These are phyloP conservation scores for Melanotaenia maccullochi DNA, from an alignment of 2,797 vertebrate genomes.

Conservation along the genomic window DNA sequence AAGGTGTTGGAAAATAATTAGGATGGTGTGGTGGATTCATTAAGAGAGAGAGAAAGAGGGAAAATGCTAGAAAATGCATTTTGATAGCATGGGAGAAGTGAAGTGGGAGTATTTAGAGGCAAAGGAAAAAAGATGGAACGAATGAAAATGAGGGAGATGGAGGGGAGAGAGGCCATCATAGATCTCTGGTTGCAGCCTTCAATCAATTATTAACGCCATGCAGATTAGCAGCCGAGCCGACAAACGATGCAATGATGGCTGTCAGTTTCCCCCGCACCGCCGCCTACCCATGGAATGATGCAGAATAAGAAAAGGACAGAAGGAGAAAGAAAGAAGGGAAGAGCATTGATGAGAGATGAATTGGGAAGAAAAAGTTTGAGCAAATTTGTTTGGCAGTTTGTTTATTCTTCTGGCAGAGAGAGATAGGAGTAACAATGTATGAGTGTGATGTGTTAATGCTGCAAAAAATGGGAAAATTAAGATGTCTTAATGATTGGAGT, in stretches of 20 bases:
- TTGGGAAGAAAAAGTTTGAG: constrained; percentile 35
- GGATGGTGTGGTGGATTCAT: constrained; percentile 62
- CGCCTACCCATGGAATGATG: constrained; percentile 61
- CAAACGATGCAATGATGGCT: constrained; percentile 78
- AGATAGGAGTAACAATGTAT: not conserved
- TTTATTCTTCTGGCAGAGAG: constrained; percentile 45
- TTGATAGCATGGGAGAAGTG: constrained; percentile 60
- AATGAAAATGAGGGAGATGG: constrained; percentile 53
- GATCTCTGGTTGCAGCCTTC: constrained; percentile 72
- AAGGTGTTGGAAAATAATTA: constrained; percentile 53
- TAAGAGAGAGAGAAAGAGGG: constrained; percentile 56
- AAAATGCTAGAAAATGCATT: constrained; percentile 61
- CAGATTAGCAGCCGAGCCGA: constrained; percentile 80
- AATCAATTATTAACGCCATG: constrained; percentile 86
- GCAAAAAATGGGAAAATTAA: constrained; percentile 6
- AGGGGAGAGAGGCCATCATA: constrained; percentile 68
- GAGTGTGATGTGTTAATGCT: constrained; percentile 27
- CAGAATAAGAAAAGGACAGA: constrained; percentile 52
- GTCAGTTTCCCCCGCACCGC: constrained; percentile 66
- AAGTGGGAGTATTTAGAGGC: constrained; percentile 66
- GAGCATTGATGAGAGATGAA: constrained; percentile 48
- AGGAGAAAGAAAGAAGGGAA: constrained; percentile 31
- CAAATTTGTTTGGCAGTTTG: constrained; percentile 47
- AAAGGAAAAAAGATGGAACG: constrained; percentile 61
- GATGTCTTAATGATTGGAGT: constrained; percentile 10